A percentile compares a stretch with the other conserved stretches of the same genome.
phyloP scores from a whole-genome alignment of 2,797 vertebrate species.

The Geotrypetes seraphini region DNA sequence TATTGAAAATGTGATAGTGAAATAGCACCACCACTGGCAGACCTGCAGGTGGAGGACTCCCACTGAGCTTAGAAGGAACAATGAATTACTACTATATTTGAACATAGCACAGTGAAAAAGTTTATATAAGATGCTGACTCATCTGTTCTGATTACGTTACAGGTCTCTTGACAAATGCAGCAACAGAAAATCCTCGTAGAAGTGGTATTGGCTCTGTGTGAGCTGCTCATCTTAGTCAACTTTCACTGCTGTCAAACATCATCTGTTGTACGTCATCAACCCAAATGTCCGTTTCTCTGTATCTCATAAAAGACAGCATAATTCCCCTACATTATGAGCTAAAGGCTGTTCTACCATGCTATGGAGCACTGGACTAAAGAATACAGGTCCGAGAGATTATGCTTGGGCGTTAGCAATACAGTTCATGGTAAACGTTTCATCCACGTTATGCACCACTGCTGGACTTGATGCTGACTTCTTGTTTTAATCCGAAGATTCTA shows the following conservation, averaged over 20 bases:
- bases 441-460: slow-evolving; percentile 34
- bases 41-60: too few relatives aligned
- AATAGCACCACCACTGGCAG: too few relatives aligned
- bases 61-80: too few relatives aligned
- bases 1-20: too few relatives aligned
- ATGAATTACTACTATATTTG: too few relatives aligned
- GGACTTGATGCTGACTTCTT: slow-evolving; percentile 48
- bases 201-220: slow-evolving; percentile 52
- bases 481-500: slow-evolving; percentile 43
- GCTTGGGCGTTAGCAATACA: slow-evolving; percentile 53
- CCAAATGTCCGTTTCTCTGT: slow-evolving; percentile 60
- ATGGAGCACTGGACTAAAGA: slow-evolving; percentile 37
- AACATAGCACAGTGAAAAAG: slow-evolving; percentile 24
- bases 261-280: slow-evolving; percentile 55
- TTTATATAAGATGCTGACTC: slow-evolving; percentile 30
- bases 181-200: slow-evolving; percentile 52
- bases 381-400: slow-evolving; percentile 31
- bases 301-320: slow-evolving; percentile 57
- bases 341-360: slow-evolving; percentile 37
- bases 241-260: slow-evolving; percentile 56
- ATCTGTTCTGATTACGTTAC: slow-evolving; percentile 52
- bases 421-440: slow-evolving; percentile 44
- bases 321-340: slow-evolving; percentile 46
- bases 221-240: slow-evolving; percentile 52
- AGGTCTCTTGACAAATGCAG: slow-evolving; percentile 88